Percentiles rank a stretch among this genome's conserved stretches.
These are phyloP conservation scores for Percina caprodes DNA, from an alignment of 2,113 vertebrate species.

Conservation along the genomic window DNA sequence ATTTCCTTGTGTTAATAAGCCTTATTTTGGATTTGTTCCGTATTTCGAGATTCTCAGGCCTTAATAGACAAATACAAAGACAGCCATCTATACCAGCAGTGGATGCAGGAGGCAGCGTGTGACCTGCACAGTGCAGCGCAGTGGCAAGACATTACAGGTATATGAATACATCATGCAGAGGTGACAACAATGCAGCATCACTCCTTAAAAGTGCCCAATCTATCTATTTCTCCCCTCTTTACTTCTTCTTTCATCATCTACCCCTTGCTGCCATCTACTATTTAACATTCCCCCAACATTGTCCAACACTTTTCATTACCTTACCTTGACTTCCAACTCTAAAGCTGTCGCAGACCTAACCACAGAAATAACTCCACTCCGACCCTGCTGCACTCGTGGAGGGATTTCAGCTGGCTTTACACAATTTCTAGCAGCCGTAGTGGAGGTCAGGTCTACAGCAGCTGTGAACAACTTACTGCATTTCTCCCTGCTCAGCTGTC, in stretches of 20 bases:
- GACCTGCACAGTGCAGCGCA: constrained; percentile 45
- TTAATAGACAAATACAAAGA: constrained; percentile 24
- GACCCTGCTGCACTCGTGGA: constrained; percentile 2
- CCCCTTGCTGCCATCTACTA: constrained; percentile 25
- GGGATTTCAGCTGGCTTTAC: constrained; percentile 37
- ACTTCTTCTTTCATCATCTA: constrained; percentile 64
- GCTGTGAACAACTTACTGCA: background rate
- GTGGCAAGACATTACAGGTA: constrained; percentile 60
- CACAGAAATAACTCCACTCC: constrained; percentile 32
- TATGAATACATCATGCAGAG: constrained; percentile 71
- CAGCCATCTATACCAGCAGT: background rate
- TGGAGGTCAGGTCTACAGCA: constrained; percentile 13
- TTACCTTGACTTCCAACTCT: constrained; percentile 46
- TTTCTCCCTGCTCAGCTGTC: background rate
- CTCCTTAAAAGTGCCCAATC: constrained; percentile 12
- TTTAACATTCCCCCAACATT: constrained; percentile 57
- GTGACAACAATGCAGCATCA: constrained; percentile 54
- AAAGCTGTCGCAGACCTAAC: constrained; percentile 49
- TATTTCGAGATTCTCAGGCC: background rate
- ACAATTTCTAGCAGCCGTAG: constrained; percentile 23
- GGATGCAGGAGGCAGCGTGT: constrained; percentile 18
- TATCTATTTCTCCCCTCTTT: constrained; percentile 19
- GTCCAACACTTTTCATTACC: constrained; percentile 55
- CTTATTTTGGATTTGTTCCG: constrained; percentile 22
- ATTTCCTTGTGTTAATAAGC: constrained; percentile 27